Conservation (phyloP, 2,113 vertebrate genomes). For the Hyla sarda region DNA sequence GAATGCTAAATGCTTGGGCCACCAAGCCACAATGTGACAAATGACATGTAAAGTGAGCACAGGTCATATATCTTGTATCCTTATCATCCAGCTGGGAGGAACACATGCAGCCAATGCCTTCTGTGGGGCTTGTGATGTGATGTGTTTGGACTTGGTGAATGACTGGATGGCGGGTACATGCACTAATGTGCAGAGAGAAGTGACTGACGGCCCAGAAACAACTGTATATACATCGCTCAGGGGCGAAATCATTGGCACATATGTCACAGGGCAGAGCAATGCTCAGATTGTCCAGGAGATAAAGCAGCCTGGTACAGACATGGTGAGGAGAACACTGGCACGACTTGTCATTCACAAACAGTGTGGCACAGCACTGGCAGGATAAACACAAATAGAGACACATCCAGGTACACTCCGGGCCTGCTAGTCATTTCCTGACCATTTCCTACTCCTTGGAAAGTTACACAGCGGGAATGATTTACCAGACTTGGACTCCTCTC, state of each 20-base stretch:
- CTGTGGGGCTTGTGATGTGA: neutral
- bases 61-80: no score
- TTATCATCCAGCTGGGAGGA: neutral
- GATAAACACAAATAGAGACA: conserved; percentile 16
- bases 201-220: conserved; percentile 34
- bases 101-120: neutral
- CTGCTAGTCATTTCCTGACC: conserved; percentile 52
- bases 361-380: conserved; percentile 6
- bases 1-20: no score
- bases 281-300: neutral
- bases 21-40: no score
- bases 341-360: neutral
- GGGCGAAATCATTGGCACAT: conserved; percentile 39
- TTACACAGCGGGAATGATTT: conserved; percentile 52
- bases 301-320: neutral
- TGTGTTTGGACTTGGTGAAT: conserved; percentile 3
- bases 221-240: conserved; percentile 32
- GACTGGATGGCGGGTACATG: conserved; percentile 2
- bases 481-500: conserved; percentile 52
- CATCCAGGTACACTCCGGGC: conserved; percentile 49
- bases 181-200: conserved; percentile 17
- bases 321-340: neutral
- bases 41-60: no score
- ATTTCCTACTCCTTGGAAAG: conserved; percentile 46
- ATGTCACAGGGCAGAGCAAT: conserved; percentile 39